Evolutionary conservation across 2,888 invertebrate species (phyloP).

Genomic region (Caenorhabditis uteleia): DNA sequence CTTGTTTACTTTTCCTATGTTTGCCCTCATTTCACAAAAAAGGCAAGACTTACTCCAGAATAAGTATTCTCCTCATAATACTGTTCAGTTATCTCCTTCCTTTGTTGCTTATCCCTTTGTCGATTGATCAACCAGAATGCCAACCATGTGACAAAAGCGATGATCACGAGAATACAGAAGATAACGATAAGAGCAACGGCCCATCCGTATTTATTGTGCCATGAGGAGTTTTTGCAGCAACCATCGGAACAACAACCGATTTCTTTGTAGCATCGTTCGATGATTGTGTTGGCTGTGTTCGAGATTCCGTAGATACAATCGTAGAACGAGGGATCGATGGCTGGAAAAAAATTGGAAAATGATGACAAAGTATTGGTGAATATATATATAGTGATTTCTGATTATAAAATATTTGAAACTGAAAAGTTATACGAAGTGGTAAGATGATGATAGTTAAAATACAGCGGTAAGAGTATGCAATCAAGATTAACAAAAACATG

Average conservation of each 20-base stretch:
- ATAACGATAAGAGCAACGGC: conserved; percentile 59
- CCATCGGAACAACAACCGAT: conserved; percentile 55
- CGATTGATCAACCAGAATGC: conserved; percentile 57
- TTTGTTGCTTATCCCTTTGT: conserved; percentile 45
- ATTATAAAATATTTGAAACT: background rate
- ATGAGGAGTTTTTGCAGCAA: conserved; percentile 50
- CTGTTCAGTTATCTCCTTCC: conserved; percentile 38
- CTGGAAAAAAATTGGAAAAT: conserved; percentile 31
- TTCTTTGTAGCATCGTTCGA: conserved; percentile 57
- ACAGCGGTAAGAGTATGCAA: too few relatives aligned
- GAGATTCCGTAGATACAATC: conserved; percentile 57
- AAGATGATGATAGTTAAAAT: too few relatives aligned
- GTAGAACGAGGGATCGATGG: conserved; percentile 56
- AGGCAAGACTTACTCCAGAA: conserved; percentile 31
- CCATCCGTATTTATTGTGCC: conserved; percentile 56
- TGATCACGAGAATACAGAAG: conserved; percentile 52
- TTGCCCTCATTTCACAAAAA: too few relatives aligned
- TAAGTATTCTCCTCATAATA: conserved; percentile 37
- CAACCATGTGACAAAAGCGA: conserved; percentile 49
- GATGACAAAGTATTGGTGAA: background rate
- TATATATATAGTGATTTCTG: too few relatives aligned
- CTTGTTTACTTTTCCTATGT: too few relatives aligned
- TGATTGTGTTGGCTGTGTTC: conserved; percentile 47
- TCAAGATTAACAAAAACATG: too few relatives aligned
- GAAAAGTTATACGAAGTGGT: background rate